Conservation (phyloP, 2,797 vertebrate genomes). For the Holocentrus rufus region DNA sequence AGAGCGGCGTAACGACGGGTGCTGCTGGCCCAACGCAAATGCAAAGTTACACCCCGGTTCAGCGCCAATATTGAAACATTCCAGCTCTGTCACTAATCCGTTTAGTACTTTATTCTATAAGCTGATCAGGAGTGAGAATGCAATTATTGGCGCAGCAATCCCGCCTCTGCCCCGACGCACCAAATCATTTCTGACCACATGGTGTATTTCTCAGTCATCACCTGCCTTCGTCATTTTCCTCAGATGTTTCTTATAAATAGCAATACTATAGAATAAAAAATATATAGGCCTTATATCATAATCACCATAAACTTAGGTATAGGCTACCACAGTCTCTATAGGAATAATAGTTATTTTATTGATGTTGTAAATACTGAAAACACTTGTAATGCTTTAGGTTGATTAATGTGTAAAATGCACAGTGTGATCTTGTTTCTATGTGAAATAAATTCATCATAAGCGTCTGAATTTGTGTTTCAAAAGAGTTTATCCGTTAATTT, state of each 20-base stretch:
- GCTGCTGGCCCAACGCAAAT: slow-evolving; percentile 41
- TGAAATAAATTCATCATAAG: too few species aligned
- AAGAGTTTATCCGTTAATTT: too few species aligned
- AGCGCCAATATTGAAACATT: slow-evolving; percentile 81
- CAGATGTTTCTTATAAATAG: not conserved
- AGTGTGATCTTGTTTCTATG: too few species aligned
- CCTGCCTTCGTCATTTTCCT: not conserved
- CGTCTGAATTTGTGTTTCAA: too few species aligned
- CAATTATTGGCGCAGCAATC: slow-evolving; percentile 64
- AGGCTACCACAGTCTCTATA: too few species aligned
- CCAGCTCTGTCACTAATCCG: slow-evolving; percentile 76
- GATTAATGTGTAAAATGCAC: too few species aligned
- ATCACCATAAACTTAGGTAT: too few species aligned
- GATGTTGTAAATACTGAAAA: too few species aligned
- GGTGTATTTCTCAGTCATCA: not conserved
- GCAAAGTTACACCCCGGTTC: slow-evolving; percentile 55
- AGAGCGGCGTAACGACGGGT: slow-evolving; percentile 39
- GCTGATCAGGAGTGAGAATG: slow-evolving; percentile 75
- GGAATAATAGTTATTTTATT: too few species aligned
- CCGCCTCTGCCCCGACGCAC: not conserved
- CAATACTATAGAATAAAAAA: too few species aligned
- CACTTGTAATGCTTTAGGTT: too few species aligned
- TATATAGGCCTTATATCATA: too few species aligned
- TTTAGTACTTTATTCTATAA: slow-evolving; percentile 79
- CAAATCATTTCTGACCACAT: slow-evolving; percentile 14